Conservation (phyloP, 2,888 invertebrate genomes). For the Acanthosepion pharaonis region DNA sequence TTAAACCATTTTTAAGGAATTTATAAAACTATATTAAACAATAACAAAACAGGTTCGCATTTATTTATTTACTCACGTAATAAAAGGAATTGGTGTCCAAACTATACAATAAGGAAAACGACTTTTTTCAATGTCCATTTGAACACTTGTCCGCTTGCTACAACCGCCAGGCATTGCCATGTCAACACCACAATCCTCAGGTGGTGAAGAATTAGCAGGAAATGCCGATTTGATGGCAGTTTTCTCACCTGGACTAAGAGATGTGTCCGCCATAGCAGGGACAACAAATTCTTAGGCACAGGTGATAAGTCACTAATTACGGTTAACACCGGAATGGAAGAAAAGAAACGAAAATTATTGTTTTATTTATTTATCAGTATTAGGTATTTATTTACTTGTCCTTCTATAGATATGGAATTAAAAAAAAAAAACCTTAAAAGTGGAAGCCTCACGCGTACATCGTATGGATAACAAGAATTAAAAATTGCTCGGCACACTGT, state of each 20-base stretch:
- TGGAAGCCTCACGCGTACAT: no score
- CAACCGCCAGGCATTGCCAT: background rate
- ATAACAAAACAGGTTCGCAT: background rate
- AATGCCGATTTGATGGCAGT: background rate
- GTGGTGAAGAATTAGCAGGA: background rate
- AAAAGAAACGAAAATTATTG: background rate
- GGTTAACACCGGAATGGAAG: background rate
- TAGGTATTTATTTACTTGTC: no score
- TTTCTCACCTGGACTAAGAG: background rate
- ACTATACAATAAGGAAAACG: constrained; percentile 93
- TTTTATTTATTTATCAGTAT: no score
- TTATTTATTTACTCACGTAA: constrained; percentile 81
- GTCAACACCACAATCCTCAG: background rate
- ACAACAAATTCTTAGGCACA: background rate
- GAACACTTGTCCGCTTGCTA: constrained; percentile 24
- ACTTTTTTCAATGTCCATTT: constrained; percentile 72
- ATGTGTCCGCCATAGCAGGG: constrained; percentile 9
- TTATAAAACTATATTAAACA: background rate
- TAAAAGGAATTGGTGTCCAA: constrained; percentile 95
- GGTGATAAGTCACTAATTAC: no score
- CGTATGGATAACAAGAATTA: no score
- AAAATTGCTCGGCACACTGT: no score
- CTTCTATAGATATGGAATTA: no score
- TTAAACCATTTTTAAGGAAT: background rate
- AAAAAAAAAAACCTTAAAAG: no score